Percentiles rank a stretch among this genome's conserved stretches.
phyloP scores from a whole-genome alignment of 2,888 invertebrate genomes.

The Labia minor region DNA sequence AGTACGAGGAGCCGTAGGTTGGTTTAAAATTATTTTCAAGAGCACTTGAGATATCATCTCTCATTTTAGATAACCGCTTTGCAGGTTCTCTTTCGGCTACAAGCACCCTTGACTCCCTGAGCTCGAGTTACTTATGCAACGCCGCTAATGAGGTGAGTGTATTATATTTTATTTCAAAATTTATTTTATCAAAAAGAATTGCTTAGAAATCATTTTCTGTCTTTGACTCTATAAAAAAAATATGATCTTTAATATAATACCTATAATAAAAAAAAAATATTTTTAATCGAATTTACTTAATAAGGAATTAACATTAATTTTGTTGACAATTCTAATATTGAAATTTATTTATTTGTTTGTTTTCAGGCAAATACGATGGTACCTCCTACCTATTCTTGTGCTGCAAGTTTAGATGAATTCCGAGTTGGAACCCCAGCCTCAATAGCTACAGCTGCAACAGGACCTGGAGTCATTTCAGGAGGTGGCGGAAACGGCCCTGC shows the following conservation, averaged over 20 bases:
- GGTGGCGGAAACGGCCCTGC: not conserved
- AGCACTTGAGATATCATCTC: slow-evolving; percentile 13
- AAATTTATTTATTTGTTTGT: too few relatives aligned
- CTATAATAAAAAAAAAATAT: too few relatives aligned
- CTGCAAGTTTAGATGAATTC: slow-evolving; percentile 58
- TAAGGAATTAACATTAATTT: too few relatives aligned
- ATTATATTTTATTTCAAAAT: too few relatives aligned
- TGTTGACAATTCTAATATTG: too few relatives aligned
- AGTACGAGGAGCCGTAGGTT: slow-evolving; percentile 38
- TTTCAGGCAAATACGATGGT: slow-evolving; percentile 66
- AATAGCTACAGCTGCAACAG: slow-evolving; percentile 15
- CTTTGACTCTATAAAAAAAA: too few relatives aligned
- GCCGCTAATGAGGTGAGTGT: slow-evolving; percentile 54
- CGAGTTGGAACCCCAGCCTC: slow-evolving; percentile 27
- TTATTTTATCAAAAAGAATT: too few relatives aligned
- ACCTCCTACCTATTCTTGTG: slow-evolving; percentile 74
- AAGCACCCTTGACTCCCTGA: slow-evolving; percentile 75
- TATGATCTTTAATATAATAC: too few relatives aligned
- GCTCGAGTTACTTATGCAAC: slow-evolving; percentile 77
- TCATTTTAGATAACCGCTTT: slow-evolving; percentile 28
- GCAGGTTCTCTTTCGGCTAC: slow-evolving; percentile 68
- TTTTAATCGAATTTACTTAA: too few relatives aligned
- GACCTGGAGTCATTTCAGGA: not conserved
- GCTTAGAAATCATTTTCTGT: too few relatives aligned
- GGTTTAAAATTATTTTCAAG: slow-evolving; percentile 8